Evolutionary conservation across 2,888 invertebrate genomes (phyloP), one percentile per base, ranked within the genome.

Genomic region (Aspidiotus destructor): DNA sequence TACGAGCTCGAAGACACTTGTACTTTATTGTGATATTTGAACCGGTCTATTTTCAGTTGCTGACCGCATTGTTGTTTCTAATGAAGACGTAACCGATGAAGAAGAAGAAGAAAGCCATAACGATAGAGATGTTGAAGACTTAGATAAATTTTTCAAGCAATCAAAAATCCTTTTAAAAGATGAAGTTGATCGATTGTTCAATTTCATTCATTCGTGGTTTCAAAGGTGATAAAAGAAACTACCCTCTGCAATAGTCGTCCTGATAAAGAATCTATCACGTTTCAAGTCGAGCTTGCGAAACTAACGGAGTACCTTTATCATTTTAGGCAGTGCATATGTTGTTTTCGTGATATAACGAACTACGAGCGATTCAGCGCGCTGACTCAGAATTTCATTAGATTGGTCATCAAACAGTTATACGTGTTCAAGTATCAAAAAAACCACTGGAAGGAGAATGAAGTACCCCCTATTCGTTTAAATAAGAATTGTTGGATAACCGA

Each of bases 271-370:
- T 28, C 2, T 10, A 41, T 55, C 55, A 10, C 0, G 40, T 6
- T 44, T 16, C 9, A 44, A 48, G 44, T 41, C 10, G 15, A 9
- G 15, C 15, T 6, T n/a, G 15, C 17, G 17, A 48, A 48, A 48
- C 48, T 48, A 28, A 28, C 5, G 28, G 2, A 5, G 28, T 28
- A 28, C 28, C 5, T 28, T 28, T 28, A 28, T 28, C 28, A 60
- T 81, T 84, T 70, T 78, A 92, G 92, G 77, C 94, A 95, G 81
- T 95, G 95, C 77, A 92, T 93, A 87, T 95, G 95, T 79, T 89
- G 92, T 79, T 94, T 91, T 79, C 85, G 93, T 74, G 94, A 94
- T 80, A 85, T 86, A 70, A 92, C 92, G 79, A 94, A 94, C 79
- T 89, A 92, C 79, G 94, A 94, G 77, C 84, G 92, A 73, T 90